Conservation (phyloP, 2,113 vertebrate genomes). For the Hyperoodon ampullatus region DNA sequence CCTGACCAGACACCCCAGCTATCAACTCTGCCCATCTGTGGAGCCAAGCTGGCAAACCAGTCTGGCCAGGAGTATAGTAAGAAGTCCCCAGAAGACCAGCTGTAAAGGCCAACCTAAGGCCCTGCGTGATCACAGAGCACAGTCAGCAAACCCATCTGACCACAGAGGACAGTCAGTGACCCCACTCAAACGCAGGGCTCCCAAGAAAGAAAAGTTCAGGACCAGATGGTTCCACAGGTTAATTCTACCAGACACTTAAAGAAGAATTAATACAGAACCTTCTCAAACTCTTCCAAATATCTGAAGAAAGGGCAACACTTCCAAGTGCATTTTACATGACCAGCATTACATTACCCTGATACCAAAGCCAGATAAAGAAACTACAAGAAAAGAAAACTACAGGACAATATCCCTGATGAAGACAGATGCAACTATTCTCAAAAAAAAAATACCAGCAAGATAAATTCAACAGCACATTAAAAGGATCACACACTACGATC, state of each 20-base stretch:
- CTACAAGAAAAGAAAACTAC: neutral
- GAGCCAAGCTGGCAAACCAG: neutral
- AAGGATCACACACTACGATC: neutral
- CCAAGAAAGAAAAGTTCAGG: neutral
- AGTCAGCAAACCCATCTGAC: neutral
- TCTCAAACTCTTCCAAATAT: neutral
- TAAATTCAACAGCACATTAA: neutral
- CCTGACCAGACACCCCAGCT: neutral
- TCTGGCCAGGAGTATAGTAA: neutral
- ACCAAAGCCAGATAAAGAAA: neutral
- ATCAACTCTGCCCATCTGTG: neutral
- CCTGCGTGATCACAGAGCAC: neutral
- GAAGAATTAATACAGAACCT: neutral
- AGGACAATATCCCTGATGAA: neutral
- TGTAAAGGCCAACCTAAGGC: neutral
- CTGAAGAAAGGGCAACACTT: neutral
- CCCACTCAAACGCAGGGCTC: neutral
- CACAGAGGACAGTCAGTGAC: neutral
- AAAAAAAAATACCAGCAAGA: neutral
- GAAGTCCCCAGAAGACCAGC: neutral
- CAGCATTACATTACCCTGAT: neutral
- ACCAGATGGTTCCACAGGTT: neutral
- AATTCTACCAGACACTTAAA: neutral
- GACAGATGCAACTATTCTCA: neutral
- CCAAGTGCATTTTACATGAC: neutral